A percentile compares a stretch with the other conserved stretches of the same genome.
phyloP scores from a whole-genome alignment of 2,888 invertebrate genomes.

The Pachydiplax longipennis region DNA sequence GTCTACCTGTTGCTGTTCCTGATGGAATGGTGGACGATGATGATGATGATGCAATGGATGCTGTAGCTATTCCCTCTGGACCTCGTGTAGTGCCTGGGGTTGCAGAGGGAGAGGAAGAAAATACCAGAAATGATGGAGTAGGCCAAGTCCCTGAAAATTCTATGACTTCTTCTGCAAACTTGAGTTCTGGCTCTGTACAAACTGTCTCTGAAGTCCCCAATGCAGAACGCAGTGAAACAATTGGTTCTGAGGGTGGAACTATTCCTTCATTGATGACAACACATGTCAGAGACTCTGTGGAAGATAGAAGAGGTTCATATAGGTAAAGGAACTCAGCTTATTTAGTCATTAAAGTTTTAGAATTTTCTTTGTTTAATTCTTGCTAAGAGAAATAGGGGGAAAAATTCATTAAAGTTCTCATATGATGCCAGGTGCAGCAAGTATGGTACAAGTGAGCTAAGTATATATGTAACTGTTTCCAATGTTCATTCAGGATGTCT shows the following conservation, averaged over 20 bases:
- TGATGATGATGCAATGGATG: constrained; percentile 21
- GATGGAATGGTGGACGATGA: constrained; percentile 47
- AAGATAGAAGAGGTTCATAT: constrained; percentile 27
- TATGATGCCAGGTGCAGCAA: too few species aligned
- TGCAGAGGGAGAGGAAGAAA: constrained; percentile 49
- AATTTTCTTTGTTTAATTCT: too few species aligned
- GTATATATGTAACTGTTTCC: too few species aligned
- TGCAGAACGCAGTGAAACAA: constrained; percentile 53
- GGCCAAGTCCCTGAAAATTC: constrained; percentile 42
- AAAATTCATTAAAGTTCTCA: too few species aligned
- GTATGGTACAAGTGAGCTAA: too few species aligned
- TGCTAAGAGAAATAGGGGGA: too few species aligned
- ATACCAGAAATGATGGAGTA: constrained; percentile 22
- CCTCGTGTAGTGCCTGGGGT: constrained; percentile 51
- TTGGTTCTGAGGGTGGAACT: constrained; percentile 53
- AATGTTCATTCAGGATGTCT: too few species aligned
- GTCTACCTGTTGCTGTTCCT: not conserved
- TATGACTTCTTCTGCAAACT: not conserved
- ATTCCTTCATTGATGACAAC: constrained; percentile 34
- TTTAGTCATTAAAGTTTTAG: too few species aligned
- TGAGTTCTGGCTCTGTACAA: constrained; percentile 19
- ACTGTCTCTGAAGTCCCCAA: constrained; percentile 46
- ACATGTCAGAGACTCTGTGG: constrained; percentile 28
- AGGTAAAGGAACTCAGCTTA: not conserved
- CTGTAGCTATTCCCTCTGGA: constrained; percentile 39